Evolutionary conservation across 1,140 invertebrate species (phyloP), one percentile per base, ranked within the genome.

Genomic region (Lerema accius): DNA sequence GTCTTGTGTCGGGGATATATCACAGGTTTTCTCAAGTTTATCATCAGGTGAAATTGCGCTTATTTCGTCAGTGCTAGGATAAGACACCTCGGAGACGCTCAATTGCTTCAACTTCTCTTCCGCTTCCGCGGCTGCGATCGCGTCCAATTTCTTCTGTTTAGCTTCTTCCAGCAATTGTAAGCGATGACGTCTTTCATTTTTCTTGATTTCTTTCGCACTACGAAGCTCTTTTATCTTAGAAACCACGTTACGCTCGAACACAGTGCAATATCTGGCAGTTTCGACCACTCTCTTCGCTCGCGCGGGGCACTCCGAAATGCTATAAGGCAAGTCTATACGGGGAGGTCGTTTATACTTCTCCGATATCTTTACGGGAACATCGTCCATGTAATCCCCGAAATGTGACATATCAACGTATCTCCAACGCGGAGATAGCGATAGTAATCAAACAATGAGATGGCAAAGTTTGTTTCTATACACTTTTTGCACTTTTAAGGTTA

Each of bases 291-390:
- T 84, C 76, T 92, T 82, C 80, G 93, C 91, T 86, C 94, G 78
- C 73, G 92, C 63, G 68, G 94, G 75, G 77, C 92, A 92, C 76
- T 95, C 94, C 23, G 92, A 91, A 67, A 94, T 93, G 66, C 92
- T 93, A 63, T 94, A 93, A 40, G 95, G 94, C 67, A 96, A 81
- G 65, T 94, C 92, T 46, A 96, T 94, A 86, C 93, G 93, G 58
- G 93, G 93, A 11, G 96, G 96, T 59, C 95, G 94, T 86, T 96
- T 95, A 73, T 96, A 97, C 65, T 94, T 95, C 89, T 97, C 95
- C 43, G 95, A 94, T 82, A 97, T 97, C 92, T 97, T 97, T 40
- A 97, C 96, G 60, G 95, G 94, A 65, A 97, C 94, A 67, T 94
- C 95, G 87, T 97, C 96, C 94, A 96, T 95, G 70, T 94, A 95